A percentile compares a stretch with the other conserved stretches of the same genome.
These are phyloP conservation scores for Rhagonycha lutea DNA, from an alignment of 2,888 invertebrate genomes.

Conservation along the genomic window DNA sequence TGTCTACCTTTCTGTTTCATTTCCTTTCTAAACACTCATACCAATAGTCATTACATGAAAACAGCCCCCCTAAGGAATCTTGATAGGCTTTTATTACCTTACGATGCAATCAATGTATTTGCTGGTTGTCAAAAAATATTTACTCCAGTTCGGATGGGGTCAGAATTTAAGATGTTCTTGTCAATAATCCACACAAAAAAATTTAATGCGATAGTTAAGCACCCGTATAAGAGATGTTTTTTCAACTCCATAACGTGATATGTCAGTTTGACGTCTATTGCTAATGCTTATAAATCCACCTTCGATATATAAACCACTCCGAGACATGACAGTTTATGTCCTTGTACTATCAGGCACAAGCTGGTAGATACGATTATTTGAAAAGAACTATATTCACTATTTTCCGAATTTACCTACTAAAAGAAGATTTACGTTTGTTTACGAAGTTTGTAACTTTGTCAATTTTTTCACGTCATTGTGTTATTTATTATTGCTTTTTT, in stretches of 20 bases:
- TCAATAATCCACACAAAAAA: neutral
- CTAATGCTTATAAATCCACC: constrained; percentile 26
- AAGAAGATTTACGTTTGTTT: neutral
- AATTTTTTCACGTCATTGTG: neutral
- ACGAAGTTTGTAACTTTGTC: neutral
- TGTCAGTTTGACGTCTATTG: constrained; percentile 21
- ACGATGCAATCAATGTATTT: neutral
- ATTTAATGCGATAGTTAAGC: constrained; percentile 4
- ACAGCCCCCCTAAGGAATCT: neutral
- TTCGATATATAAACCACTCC: constrained; percentile 15
- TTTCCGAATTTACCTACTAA: neutral
- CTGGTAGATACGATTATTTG: constrained; percentile 1
- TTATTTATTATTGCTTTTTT: neutral
- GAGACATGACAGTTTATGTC: constrained; percentile 19
- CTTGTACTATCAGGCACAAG: constrained; percentile 9
- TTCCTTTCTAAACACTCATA: neutral
- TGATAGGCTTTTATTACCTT: neutral
- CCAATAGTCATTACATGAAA: neutral
- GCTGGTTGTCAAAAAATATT: neutral
- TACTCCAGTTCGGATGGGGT: neutral
- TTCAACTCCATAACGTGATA: constrained; percentile 16
- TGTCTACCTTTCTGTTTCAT: neutral
- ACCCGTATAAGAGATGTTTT: constrained; percentile 5
- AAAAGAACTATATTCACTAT: neutral
- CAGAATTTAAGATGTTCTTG: neutral